A percentile compares a stretch with the other conserved stretches of the same genome.
Conservation (phyloP, 1,140 invertebrate genomes). For the Zaprionus davidi region DNA sequence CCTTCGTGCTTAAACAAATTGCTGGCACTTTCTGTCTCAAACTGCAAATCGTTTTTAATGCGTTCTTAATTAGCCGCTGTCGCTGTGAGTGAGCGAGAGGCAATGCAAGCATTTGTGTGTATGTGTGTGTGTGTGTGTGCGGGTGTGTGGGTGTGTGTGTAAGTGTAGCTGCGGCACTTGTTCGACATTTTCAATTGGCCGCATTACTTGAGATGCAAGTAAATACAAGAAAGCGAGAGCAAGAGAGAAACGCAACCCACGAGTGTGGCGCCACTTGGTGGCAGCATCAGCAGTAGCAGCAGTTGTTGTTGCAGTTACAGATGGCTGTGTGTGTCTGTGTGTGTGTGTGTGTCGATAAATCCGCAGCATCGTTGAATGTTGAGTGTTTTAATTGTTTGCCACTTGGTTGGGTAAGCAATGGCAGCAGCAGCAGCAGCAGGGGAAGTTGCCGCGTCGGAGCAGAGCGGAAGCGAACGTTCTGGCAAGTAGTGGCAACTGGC, state of each 20-base stretch:
- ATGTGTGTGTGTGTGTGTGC: constrained; percentile 20
- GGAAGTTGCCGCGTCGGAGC: not conserved
- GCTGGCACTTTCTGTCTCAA: constrained; percentile 26
- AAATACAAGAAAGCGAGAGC: constrained; percentile 15
- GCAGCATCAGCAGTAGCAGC: constrained; percentile 13
- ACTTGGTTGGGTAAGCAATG: constrained; percentile 29
- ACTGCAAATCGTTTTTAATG: constrained; percentile 69
- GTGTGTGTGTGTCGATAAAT: constrained; percentile 37
- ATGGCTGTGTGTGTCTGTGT: constrained; percentile 7
- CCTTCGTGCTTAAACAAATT: constrained; percentile 22
- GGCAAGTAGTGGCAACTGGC: constrained; percentile 15
- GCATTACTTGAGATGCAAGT: constrained; percentile 70
- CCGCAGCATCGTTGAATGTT: constrained; percentile 34
- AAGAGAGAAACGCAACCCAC: not conserved
- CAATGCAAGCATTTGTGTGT: constrained; percentile 18
- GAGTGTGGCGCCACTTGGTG: constrained; percentile 43
- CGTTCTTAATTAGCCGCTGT: constrained; percentile 71
- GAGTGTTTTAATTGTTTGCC: constrained; percentile 75
- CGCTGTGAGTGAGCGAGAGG: constrained; percentile 24
- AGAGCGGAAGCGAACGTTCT: not conserved
- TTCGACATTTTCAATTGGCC: constrained; percentile 79
- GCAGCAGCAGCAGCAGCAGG: not conserved
- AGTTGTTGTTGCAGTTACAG: constrained; percentile 32
- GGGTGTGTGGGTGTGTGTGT: constrained; percentile 35
- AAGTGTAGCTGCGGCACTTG: constrained; percentile 50